phyloP scores from a whole-genome alignment of 2,888 invertebrate genomes.

The Chymomyza amoena region DNA sequence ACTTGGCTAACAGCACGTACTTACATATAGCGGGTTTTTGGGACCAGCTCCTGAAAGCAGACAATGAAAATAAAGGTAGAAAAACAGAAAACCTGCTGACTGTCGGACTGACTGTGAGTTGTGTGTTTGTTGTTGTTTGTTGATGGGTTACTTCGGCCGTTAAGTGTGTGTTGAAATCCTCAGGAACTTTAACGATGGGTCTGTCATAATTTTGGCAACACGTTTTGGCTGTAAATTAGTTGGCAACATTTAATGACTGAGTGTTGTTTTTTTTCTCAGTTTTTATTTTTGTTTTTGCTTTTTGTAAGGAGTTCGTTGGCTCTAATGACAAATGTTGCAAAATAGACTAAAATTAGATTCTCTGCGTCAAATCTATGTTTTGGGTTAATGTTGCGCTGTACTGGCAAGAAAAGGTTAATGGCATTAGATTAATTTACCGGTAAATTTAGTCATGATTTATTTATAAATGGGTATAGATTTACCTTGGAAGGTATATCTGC shows the following conservation, averaged over 20 bases:
- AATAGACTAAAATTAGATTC: neutral
- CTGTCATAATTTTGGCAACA: slow-evolving; percentile 63
- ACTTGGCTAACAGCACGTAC: neutral
- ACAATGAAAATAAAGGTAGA: neutral
- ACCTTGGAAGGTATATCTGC: neutral
- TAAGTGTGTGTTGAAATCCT: slow-evolving; percentile 60
- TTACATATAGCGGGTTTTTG: neutral
- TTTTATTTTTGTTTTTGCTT: neutral
- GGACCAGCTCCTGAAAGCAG: neutral
- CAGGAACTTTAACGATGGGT: slow-evolving; percentile 52
- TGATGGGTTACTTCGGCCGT: slow-evolving; percentile 27
- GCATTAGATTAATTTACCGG: neutral
- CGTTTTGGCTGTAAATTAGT: slow-evolving; percentile 58
- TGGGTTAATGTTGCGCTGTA: neutral
- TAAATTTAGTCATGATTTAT: neutral
- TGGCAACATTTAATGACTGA: neutral
- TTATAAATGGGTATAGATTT: neutral
- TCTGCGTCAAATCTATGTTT: neutral
- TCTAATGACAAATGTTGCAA: neutral
- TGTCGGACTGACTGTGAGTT: neutral
- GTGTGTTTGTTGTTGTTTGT: slow-evolving; percentile 15
- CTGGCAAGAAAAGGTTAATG: neutral
- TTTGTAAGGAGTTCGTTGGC: neutral
- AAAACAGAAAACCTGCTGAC: neutral
- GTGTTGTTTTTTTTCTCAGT: neutral